Evolutionary conservation across 2,797 vertebrate genomes (phyloP).

Genomic region (Diglossa cyanea): DNA sequence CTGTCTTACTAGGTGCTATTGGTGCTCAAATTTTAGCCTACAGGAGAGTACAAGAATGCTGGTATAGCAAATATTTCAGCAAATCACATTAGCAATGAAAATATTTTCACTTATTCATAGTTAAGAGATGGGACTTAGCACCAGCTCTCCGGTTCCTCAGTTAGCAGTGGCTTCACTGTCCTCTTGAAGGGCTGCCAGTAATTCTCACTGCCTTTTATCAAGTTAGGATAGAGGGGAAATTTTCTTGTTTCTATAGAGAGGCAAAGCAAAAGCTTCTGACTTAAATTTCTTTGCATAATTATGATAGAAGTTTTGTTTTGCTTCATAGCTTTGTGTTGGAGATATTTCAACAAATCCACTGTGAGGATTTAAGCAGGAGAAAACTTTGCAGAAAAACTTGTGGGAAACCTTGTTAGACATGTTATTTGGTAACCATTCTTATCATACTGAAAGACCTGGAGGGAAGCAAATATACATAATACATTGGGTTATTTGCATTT

Average conservation of each 20-base stretch:
- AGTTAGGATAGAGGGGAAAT: background rate
- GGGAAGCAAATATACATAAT: background rate
- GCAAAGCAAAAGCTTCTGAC: background rate
- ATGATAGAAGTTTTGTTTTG: constrained; percentile 5
- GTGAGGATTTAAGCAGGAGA: constrained; percentile 10
- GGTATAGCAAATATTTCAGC: background rate
- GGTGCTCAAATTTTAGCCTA: background rate
- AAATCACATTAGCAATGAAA: background rate
- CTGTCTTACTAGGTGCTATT: background rate
- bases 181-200: background rate
- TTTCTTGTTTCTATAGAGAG: background rate
- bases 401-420: constrained; percentile 7
- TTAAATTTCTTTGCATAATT: constrained; percentile 4
- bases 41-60: background rate
- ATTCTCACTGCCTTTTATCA: background rate
- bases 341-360: background rate
- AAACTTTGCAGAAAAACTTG: background rate
- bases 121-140: background rate
- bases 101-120: background rate
- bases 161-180: background rate
- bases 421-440: background rate
- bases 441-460: background rate
- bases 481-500: background rate
- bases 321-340: constrained; percentile 11
- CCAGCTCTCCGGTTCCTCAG: background rate